Conservation (phyloP, 2,888 invertebrate species). For the Agrilus biguttatus region DNA sequence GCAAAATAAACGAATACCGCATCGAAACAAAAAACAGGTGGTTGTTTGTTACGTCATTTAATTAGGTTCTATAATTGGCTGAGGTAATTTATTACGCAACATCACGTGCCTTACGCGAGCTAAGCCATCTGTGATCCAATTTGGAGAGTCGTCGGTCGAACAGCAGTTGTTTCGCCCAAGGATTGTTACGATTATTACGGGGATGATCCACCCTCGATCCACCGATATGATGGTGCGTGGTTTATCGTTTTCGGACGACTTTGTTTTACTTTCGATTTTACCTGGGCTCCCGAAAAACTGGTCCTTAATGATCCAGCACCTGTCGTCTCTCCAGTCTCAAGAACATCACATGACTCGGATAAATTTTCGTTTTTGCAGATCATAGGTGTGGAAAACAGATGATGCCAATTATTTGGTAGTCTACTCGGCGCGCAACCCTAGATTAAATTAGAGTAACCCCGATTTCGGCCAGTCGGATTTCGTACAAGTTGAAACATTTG, state of each 20-base stretch:
- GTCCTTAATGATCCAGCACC: slow-evolving; percentile 18
- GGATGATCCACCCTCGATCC: neutral
- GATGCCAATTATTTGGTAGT: slow-evolving; percentile 7
- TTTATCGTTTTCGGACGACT: slow-evolving; percentile 17
- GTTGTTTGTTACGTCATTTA: slow-evolving; percentile 14
- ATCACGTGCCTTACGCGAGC: slow-evolving; percentile 26
- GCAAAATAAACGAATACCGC: too few species aligned
- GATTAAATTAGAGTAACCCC: too few species aligned
- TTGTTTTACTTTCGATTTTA: slow-evolving; percentile 19
- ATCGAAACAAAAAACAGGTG: too few species aligned
- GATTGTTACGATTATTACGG: too few species aligned
- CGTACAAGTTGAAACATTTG: too few species aligned
- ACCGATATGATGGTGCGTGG: slow-evolving; percentile 11
- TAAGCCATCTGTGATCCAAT: slow-evolving; percentile 25
- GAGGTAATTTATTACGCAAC: slow-evolving; percentile 21
- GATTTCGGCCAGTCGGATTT: too few species aligned
- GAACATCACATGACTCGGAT: slow-evolving; percentile 3
- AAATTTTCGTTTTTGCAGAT: slow-evolving; percentile 4
- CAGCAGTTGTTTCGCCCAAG: slow-evolving; percentile 17
- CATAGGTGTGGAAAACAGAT: slow-evolving; percentile 7
- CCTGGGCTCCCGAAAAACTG: slow-evolving; percentile 14
- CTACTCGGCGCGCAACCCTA: too few species aligned
- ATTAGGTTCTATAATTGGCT: slow-evolving; percentile 21
- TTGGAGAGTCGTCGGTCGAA: slow-evolving; percentile 11
- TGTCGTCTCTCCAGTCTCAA: slow-evolving; percentile 10